Conservation (phyloP, 2,113 vertebrate genomes). For the Phalacrocorax aristotelis region DNA sequence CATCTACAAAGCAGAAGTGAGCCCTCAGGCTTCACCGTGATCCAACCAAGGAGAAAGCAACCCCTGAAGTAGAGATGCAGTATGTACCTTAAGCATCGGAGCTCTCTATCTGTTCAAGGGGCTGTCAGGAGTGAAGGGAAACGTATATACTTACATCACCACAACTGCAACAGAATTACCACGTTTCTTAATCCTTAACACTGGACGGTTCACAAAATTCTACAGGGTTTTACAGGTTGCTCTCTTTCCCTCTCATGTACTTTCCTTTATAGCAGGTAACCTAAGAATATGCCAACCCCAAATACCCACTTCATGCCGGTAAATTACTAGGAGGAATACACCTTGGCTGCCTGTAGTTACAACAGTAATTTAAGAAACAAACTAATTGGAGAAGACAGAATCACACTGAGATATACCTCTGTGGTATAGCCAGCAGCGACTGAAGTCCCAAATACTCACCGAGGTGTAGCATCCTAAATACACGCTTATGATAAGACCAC, state of each 20-base stretch:
- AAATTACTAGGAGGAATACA: neutral
- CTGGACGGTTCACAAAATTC: neutral
- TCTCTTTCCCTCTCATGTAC: neutral
- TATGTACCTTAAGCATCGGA: neutral
- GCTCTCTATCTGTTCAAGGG: neutral
- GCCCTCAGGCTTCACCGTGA: neutral
- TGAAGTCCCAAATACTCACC: neutral
- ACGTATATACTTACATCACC: neutral
- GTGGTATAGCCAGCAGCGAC: neutral
- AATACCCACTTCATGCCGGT: neutral
- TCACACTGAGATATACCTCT: neutral
- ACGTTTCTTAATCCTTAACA: neutral
- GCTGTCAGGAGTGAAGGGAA: neutral
- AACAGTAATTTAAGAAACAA: neutral
- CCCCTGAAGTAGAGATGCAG: neutral
- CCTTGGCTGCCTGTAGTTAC: neutral
- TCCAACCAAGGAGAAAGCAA: neutral
- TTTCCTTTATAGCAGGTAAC: neutral
- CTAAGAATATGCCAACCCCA: neutral
- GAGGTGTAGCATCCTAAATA: neutral
- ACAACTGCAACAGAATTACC: neutral
- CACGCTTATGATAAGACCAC: neutral
- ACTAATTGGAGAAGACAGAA: neutral
- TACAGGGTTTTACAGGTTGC: neutral
- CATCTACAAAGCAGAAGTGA: neutral